These are phyloP conservation scores for Poecilia latipinna DNA, from an alignment of 2,113 vertebrate species.

Conservation along the genomic window DNA sequence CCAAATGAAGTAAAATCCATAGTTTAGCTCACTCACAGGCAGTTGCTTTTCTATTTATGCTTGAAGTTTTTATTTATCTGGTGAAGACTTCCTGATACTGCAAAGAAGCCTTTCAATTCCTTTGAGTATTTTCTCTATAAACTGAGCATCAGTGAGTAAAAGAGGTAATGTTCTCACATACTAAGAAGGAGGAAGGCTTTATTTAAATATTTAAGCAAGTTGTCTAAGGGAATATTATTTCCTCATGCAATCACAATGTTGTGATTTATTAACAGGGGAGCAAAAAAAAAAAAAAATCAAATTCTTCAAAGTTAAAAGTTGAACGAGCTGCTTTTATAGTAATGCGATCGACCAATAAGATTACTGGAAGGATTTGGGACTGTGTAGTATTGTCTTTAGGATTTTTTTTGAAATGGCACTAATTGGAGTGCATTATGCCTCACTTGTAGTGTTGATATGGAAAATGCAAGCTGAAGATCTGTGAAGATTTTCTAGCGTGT, in stretches of 20 bases:
- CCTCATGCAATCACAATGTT: conserved; percentile 4
- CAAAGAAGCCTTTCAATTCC: neutral
- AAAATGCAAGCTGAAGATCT: conserved; percentile 32
- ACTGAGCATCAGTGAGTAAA: neutral
- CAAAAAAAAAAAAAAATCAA: too few relatives aligned
- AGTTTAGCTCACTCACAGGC: conserved; percentile 28
- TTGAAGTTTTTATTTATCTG: neutral
- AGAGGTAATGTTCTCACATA: conserved; percentile 10
- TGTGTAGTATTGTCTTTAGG: conserved; percentile 9
- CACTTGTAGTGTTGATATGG: neutral
- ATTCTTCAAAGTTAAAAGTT: too few relatives aligned
- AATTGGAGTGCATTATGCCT: neutral
- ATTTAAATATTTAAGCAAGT: conserved; percentile 17
- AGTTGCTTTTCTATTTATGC: conserved; percentile 33
- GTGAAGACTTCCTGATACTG: neutral
- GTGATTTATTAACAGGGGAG: conserved; percentile 28
- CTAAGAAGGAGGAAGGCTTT: neutral
- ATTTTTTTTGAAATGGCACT: conserved; percentile 27
- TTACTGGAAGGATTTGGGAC: too few relatives aligned
- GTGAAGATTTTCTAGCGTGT: too few relatives aligned
- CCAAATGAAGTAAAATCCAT: neutral
- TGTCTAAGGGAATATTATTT: conserved; percentile 37
- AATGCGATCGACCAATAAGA: too few relatives aligned
- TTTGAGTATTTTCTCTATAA: conserved; percentile 1
- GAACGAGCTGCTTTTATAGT: too few relatives aligned